Conservation (phyloP, 2,888 invertebrate species). For the Zhengitettix transpicula region DNA sequence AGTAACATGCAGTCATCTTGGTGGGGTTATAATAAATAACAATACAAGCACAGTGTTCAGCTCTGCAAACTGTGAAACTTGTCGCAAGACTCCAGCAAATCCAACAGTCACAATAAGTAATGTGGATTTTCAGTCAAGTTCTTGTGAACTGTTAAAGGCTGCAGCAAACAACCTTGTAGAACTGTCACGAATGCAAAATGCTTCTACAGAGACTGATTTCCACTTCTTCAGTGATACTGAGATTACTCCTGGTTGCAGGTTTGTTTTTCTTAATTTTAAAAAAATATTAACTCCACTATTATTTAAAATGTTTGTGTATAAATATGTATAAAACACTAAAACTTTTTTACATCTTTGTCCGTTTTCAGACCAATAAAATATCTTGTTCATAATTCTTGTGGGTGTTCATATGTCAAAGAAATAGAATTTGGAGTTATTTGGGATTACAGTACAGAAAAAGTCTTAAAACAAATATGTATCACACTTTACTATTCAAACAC, state of each 20-base stretch:
- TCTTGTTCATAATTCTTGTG: no score
- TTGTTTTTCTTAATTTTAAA: conserved; percentile 19
- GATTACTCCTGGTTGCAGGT: conserved; percentile 50
- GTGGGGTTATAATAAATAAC: conserved; percentile 2
- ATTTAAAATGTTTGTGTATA: no score
- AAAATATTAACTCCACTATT: no score
- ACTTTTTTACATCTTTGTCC: no score
- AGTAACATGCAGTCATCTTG: conserved; percentile 1
- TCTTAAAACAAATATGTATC: no score
- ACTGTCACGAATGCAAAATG: conserved; percentile 11
- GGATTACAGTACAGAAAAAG: no score
- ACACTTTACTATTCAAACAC: no score
- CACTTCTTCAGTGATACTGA: conserved; percentile 92
- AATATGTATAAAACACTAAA: no score
- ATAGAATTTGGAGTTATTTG: no score
- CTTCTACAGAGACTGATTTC: conserved; percentile 40
- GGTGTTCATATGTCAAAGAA: no score
- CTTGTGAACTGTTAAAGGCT: background rate
- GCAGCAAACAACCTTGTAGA: conserved; percentile 4
- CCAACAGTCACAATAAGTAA: conserved; percentile 8
- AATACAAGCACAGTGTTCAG: conserved; percentile 1
- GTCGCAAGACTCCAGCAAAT: conserved; percentile 14
- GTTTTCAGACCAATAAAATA: no score
- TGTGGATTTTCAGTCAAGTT: background rate
- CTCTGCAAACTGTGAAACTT: conserved; percentile 1